Evolutionary conservation across 2,888 invertebrate species (phyloP).

Genomic region (Acleris literana): DNA sequence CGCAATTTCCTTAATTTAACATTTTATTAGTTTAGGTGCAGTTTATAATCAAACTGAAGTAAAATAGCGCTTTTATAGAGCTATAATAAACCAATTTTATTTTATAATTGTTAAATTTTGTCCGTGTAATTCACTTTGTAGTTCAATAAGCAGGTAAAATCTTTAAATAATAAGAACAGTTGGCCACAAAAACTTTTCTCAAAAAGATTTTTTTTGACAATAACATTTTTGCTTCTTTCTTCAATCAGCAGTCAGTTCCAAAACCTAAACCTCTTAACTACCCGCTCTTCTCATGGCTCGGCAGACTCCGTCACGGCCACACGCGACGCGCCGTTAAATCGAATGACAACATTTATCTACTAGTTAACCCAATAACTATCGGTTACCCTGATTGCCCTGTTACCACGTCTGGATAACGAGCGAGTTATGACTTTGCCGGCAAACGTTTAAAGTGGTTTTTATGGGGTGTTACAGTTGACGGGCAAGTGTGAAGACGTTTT

Average conservation of each 20-base stretch:
- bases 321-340: slow-evolving; percentile 66
- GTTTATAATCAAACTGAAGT: too few relatives aligned
- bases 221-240: neutral
- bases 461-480: slow-evolving; percentile 16
- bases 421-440: slow-evolving; percentile 32
- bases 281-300: slow-evolving; percentile 44
- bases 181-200: too few relatives aligned
- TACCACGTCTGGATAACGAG: slow-evolving; percentile 12
- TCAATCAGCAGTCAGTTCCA: neutral
- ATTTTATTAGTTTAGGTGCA: too few relatives aligned
- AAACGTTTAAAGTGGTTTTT: slow-evolving; percentile 20
- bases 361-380: slow-evolving; percentile 46
- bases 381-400: slow-evolving; percentile 26
- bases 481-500: slow-evolving; percentile 1
- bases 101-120: too few relatives aligned
- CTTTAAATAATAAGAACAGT: too few relatives aligned
- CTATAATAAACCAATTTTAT: too few relatives aligned
- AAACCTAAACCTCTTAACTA: neutral
- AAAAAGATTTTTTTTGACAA: too few relatives aligned
- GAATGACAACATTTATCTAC: slow-evolving; percentile 70
- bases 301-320: slow-evolving; percentile 54
- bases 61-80: too few relatives aligned
- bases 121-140: too few relatives aligned
- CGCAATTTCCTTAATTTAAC: too few relatives aligned
- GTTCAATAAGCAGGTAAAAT: too few relatives aligned